These are phyloP conservation scores for Axis porcinus DNA, from an alignment of 2,113 vertebrate species.

Conservation along the genomic window DNA sequence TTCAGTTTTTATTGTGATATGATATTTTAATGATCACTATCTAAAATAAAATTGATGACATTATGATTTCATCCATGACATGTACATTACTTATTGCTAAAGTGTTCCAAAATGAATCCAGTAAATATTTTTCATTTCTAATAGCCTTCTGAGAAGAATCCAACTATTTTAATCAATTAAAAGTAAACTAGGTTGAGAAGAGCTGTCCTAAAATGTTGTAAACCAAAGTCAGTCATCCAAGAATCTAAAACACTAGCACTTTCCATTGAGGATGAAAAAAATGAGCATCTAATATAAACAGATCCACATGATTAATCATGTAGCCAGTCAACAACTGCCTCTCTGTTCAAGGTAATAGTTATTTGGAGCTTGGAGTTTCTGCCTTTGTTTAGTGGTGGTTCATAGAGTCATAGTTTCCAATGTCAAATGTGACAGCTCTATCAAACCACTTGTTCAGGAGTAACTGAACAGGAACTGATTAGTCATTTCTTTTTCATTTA, in stretches of 20 bases:
- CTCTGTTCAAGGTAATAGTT: conserved; percentile 88
- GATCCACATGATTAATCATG: conserved; percentile 85
- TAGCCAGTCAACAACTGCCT: conserved; percentile 92
- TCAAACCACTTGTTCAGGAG: conserved; percentile 56
- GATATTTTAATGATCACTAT: conserved; percentile 25
- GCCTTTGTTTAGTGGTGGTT: conserved; percentile 79
- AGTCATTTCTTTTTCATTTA: conserved; percentile 94
- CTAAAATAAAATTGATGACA: not conserved
- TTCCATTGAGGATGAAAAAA: conserved; percentile 88
- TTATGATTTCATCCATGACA: not conserved
- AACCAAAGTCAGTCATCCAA: not conserved
- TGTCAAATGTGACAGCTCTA: conserved; percentile 86
- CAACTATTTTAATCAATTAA: conserved; percentile 33
- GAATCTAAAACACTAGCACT: conserved; percentile 84
- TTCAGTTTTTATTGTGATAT: conserved; percentile 35
- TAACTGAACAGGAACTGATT: conserved; percentile 86
- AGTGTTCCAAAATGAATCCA: conserved; percentile 9
- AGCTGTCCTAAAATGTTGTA: not conserved
- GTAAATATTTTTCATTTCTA: conserved; percentile 39
- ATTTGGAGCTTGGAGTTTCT: conserved; percentile 85
- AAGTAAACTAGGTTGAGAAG: not conserved
- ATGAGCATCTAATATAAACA: conserved; percentile 90
- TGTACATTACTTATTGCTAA: conserved; percentile 32
- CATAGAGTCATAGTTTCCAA: conserved; percentile 86
- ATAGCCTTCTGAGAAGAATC: not conserved